Evolutionary conservation across 1,140 invertebrate species (phyloP).

Genomic region (Bilobella aurantiaca): DNA sequence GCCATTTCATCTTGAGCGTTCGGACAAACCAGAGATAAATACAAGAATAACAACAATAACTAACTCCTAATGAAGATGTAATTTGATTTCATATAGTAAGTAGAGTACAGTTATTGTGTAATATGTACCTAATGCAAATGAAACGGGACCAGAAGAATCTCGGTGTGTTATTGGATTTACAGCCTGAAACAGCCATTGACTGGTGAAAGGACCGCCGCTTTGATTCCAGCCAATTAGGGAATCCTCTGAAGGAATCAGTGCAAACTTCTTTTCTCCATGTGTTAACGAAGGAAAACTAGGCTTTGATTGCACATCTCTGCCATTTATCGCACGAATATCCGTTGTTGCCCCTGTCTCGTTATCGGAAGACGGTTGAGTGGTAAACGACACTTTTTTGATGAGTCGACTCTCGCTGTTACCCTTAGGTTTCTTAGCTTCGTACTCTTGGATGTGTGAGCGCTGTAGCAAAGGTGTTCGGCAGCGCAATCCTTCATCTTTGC

Average conservation of each 20-base stretch:
- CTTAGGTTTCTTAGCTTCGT: not conserved
- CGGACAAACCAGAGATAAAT: too few species aligned
- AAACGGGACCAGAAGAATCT: not conserved
- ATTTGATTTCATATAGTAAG: too few species aligned
- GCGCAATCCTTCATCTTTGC: slow-evolving; percentile 24
- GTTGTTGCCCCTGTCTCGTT: slow-evolving; percentile 7
- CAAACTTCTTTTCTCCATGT: slow-evolving; percentile 23
- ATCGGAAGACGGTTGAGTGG: slow-evolving; percentile 17
- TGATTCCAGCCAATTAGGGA: slow-evolving; percentile 28
- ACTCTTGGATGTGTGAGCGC: not conserved
- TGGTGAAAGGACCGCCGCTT: slow-evolving; percentile 25
- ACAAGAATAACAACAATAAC: too few species aligned
- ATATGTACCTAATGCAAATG: not conserved
- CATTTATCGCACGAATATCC: too few species aligned
- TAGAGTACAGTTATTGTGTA: too few species aligned
- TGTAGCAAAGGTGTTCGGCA: slow-evolving; percentile 26
- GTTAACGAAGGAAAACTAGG: too few species aligned
- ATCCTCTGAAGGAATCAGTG: slow-evolving; percentile 23
- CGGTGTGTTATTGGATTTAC: slow-evolving; percentile 17
- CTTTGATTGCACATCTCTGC: too few species aligned
- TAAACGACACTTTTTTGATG: slow-evolving; percentile 29
- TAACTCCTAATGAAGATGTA: too few species aligned
- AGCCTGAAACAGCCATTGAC: slow-evolving; percentile 32
- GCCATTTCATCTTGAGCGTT: not conserved
- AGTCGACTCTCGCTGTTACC: not conserved